Conservation (phyloP, 2,888 invertebrate species). For the Eupeodes latifasciatus region DNA sequence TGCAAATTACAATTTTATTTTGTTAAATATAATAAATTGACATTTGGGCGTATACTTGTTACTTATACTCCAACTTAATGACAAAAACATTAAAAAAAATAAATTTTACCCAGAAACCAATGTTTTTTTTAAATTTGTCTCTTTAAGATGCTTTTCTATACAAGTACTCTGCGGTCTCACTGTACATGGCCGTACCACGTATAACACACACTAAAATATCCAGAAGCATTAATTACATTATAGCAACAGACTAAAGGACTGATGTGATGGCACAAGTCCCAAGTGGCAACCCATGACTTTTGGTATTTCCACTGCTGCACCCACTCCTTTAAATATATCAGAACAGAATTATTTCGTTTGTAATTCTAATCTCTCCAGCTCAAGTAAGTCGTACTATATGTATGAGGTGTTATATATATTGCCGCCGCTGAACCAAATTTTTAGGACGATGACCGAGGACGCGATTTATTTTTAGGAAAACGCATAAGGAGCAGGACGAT, state of each 20-base stretch:
- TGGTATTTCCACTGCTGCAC: conserved; percentile 35
- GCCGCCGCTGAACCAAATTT: neutral
- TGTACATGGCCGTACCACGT: neutral
- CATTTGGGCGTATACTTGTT: too few species aligned
- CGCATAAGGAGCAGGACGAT: neutral
- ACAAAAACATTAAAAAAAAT: too few species aligned
- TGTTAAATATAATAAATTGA: too few species aligned
- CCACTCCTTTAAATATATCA: conserved; percentile 16
- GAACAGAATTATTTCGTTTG: conserved; percentile 51
- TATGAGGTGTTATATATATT: neutral
- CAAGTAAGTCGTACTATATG: neutral
- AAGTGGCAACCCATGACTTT: conserved; percentile 64
- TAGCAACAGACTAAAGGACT: conserved; percentile 44
- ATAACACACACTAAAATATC: neutral
- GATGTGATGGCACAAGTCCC: conserved; percentile 47
- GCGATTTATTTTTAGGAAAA: neutral
- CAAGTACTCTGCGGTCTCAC: neutral
- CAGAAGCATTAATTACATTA: conserved; percentile 67
- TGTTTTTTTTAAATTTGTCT: too few species aligned
- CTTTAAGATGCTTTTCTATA: neutral
- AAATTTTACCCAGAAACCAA: too few species aligned
- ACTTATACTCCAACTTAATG: too few species aligned
- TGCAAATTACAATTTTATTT: too few species aligned
- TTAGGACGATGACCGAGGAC: neutral
- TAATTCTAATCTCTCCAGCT: conserved; percentile 32